Percentiles rank a stretch among this genome's conserved stretches.
Conservation (phyloP, 2,888 invertebrate genomes). For the Plagiodera versicolora region DNA sequence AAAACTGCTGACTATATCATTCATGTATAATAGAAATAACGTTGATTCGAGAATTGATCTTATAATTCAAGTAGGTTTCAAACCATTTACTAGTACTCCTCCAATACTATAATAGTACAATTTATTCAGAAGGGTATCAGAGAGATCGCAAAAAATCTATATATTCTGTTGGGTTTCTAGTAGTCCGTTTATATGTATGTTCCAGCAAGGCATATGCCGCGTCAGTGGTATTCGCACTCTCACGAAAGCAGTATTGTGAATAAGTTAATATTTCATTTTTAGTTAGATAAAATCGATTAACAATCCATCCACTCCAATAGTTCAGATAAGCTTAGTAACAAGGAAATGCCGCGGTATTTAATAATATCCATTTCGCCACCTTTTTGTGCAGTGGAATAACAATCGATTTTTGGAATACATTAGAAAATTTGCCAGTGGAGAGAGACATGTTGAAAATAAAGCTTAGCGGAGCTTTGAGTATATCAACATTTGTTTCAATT, state of each 20-base stretch:
- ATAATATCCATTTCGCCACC: constrained; percentile 1
- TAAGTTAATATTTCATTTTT: neutral
- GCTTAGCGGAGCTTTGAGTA: neutral
- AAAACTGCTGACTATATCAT: constrained; percentile 3
- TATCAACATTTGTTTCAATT: constrained; percentile 4
- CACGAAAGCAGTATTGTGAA: neutral
- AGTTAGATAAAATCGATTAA: neutral
- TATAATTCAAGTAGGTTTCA: neutral
- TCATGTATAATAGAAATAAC: constrained; percentile 6
- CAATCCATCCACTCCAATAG: neutral
- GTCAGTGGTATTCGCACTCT: neutral
- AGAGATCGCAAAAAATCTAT: too few relatives aligned
- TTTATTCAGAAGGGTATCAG: neutral
- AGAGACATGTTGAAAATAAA: constrained; percentile 3
- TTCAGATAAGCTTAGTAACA: neutral
- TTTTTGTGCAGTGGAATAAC: neutral
- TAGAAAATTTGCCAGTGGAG: too few relatives aligned
- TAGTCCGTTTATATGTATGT: neutral
- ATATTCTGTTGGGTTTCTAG: neutral
- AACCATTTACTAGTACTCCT: constrained; percentile 2
- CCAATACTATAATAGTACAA: neutral
- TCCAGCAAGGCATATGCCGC: neutral
- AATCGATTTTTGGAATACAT: neutral
- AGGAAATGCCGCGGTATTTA: neutral
- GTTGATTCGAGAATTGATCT: neutral